Conservation (phyloP, 1,140 invertebrate species). For the Homalodisca vitripennis region DNA sequence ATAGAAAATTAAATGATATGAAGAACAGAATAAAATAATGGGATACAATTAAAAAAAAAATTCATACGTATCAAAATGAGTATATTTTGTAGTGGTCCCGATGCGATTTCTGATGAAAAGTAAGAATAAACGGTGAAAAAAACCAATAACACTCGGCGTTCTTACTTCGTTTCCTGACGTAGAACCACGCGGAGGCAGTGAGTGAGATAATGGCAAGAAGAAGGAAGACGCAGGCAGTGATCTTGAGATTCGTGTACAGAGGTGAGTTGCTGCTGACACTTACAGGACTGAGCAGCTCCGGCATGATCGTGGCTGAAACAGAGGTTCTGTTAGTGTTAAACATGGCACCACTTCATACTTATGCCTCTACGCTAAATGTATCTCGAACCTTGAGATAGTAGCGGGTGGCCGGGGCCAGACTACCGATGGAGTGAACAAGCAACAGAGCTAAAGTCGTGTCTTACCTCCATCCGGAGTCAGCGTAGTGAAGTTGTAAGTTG, state of each 20-base stretch:
- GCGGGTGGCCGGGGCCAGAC: conserved; percentile 79
- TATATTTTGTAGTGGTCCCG: too few relatives aligned
- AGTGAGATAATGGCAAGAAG: conserved; percentile 20
- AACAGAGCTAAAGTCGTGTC: too few relatives aligned
- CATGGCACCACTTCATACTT: too few relatives aligned
- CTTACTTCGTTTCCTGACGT: conserved; percentile 51
- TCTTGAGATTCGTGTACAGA: conserved; percentile 49
- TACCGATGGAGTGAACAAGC: conserved; percentile 76
- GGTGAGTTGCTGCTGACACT: conserved; percentile 33
- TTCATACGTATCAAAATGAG: too few relatives aligned
- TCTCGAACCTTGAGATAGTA: conserved; percentile 86
- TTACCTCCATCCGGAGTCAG: conserved; percentile 70
- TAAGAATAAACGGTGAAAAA: too few relatives aligned
- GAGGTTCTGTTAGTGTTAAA: too few relatives aligned
- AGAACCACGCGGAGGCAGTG: conserved; percentile 46
- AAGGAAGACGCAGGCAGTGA: conserved; percentile 46
- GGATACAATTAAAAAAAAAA: too few relatives aligned
- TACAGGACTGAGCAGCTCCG: conserved; percentile 21
- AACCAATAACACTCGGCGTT: too few relatives aligned
- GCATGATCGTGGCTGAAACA: conserved; percentile 32
- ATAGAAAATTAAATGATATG: too few relatives aligned
- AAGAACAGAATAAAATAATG: too few relatives aligned
- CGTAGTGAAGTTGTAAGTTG: conserved; percentile 82
- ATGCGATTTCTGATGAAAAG: too few relatives aligned
- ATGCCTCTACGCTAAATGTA: too few relatives aligned